Base-by-base conservation (phyloP, 2,797 vertebrate genomes). In the Oreortyx pictus region DNA sequence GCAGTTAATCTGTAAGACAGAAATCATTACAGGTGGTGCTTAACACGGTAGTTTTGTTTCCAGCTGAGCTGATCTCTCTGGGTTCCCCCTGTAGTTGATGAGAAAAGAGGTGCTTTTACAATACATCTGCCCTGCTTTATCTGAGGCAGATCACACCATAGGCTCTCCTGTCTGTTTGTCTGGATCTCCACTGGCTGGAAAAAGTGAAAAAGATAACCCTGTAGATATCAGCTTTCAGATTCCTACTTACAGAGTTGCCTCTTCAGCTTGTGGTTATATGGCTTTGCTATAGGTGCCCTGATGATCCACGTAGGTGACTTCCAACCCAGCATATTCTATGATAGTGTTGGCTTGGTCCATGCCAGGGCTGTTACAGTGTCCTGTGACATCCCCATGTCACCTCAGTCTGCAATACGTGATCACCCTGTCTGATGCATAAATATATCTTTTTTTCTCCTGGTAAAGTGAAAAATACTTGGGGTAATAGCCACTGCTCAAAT, bases 391-490 rank as follows among this genome's bases (percentile, higher is more conserved):
- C 52, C 3, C 4, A 0, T 33, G n/a, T 50, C 11, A 2, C 56
- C 37, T 10, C 8, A 77, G 65, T 11, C 25, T 88, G 44, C 10
- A n/a, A 17, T 11, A 3, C 0, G 0, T 60, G 37, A 50, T 13
- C 57, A 27, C 17, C 0, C 0, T 11, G 3, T 54, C 29, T 7
- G 5, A 9, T 64, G 41, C 46, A 29, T 60, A 64, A 31, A 93
- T 60, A 20, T 19, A 25, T n/a, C 33, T n/a, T 82, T 65, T 33
- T 25, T 82, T 37, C n/a, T 52, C 11, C 29, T 39, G 7, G 35
- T 43, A 35, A 91, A 86, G 4, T 12, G 15, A 73, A 60, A 72
- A 91, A 43, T 50, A 8, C 31, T 23, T 37, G 5, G 10, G 7
- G 3, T 71, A 7, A 20, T 35, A 76, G 7, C 64, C 85, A 2